Conservation (phyloP, 2,797 vertebrate species). For the Tapera naevia region DNA sequence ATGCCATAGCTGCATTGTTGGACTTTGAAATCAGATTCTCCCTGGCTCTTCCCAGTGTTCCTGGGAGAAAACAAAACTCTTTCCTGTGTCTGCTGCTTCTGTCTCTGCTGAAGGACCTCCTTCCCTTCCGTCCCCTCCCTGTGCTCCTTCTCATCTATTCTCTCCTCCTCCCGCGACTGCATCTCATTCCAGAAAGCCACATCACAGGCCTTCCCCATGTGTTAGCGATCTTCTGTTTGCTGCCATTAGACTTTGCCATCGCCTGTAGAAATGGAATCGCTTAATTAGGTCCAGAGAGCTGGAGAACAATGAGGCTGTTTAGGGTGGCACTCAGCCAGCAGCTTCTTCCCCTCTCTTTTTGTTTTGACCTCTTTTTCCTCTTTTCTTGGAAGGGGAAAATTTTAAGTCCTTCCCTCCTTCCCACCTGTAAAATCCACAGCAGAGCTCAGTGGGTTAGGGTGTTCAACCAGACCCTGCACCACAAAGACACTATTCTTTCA, state of each 20-base stretch:
- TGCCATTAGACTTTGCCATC: not conserved
- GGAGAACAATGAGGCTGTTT: constrained; percentile 16
- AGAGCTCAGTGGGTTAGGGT: not conserved
- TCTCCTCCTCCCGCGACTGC: not conserved
- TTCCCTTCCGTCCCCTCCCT: not conserved
- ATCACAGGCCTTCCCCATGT: constrained; percentile 44
- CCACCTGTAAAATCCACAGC: not conserved
- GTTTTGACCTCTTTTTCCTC: not conserved
- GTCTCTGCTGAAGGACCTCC: constrained; percentile 50
- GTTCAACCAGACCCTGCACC: not conserved
- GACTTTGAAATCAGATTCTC: constrained; percentile 72
- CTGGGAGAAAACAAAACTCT: constrained; percentile 65
- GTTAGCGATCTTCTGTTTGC: constrained; percentile 53
- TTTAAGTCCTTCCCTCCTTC: not conserved
- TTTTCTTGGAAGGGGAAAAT: constrained; percentile 8
- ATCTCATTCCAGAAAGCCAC: constrained; percentile 60
- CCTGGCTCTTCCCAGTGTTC: constrained; percentile 60
- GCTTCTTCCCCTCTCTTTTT: not conserved
- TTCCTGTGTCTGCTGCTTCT: constrained; percentile 64
- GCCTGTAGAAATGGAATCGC: not conserved
- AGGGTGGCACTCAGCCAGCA: constrained; percentile 21
- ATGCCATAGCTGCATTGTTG: constrained; percentile 42
- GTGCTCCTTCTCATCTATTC: constrained; percentile 15
- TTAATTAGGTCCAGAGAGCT: constrained; percentile 62
- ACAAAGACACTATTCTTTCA: not conserved